phyloP scores from a whole-genome alignment of 2,113 vertebrate genomes.

The Limnothrissa miodon region DNA sequence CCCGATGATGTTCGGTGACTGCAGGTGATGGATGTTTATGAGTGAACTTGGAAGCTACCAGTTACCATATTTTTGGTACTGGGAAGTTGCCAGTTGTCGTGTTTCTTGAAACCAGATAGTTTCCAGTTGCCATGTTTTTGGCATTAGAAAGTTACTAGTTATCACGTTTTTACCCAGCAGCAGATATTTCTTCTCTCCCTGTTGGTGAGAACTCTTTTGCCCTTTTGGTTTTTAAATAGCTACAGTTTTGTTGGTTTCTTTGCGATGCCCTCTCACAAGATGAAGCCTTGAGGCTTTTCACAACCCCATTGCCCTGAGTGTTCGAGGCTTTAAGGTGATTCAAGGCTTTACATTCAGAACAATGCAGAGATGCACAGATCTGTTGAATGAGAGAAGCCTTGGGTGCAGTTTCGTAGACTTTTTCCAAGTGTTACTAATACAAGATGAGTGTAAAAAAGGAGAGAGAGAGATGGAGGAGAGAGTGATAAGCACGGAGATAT shows the following conservation, averaged over 20 bases:
- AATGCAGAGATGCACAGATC: not conserved
- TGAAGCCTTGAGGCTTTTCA: not conserved
- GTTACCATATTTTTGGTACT: too few species aligned
- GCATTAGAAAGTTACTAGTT: not conserved
- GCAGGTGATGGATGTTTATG: not conserved
- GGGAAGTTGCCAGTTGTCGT: not conserved
- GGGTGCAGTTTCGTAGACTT: not conserved
- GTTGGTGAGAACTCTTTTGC: not conserved
- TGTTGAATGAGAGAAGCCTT: not conserved
- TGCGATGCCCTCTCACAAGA: not conserved
- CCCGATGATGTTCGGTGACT: not conserved
- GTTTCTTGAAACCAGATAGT: not conserved
- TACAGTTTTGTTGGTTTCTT: not conserved
- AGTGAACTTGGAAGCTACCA: not conserved
- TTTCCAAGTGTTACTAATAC: too few species aligned
- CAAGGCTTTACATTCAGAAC: too few species aligned
- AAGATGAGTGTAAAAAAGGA: not conserved
- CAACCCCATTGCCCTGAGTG: not conserved
- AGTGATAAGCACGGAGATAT: too few species aligned
- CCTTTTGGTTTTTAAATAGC: not conserved
- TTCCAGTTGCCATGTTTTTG: not conserved
- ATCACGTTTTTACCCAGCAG: not conserved
- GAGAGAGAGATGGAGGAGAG: not conserved
- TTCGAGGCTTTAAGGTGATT: not conserved
- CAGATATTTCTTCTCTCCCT: not conserved